A percentile compares a stretch with the other conserved stretches of the same genome.
phyloP scores from a whole-genome alignment of 1,140 invertebrate species.

The Fragariocoptes setiger region DNA sequence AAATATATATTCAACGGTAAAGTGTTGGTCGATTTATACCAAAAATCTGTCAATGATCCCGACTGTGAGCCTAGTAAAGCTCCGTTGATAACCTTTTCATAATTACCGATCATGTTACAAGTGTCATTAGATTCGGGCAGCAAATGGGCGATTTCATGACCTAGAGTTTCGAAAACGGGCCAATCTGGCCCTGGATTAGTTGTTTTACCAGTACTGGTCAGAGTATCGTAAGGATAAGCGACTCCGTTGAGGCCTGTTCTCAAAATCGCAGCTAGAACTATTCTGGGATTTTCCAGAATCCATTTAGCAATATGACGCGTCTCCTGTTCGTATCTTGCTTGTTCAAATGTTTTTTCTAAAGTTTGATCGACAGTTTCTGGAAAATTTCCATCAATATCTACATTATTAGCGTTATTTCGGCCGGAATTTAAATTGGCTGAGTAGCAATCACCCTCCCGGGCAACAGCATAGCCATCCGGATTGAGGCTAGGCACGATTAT shows the following conservation, averaged over 20 bases:
- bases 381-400: slow-evolving; percentile 61
- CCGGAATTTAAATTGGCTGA: slow-evolving; percentile 23
- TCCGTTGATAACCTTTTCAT: not conserved
- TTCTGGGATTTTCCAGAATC: slow-evolving; percentile 8
- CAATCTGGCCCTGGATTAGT: not conserved
- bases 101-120: not conserved
- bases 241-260: slow-evolving; percentile 10
- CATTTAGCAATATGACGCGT: not conserved
- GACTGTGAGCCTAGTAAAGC: slow-evolving; percentile 10
- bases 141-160: slow-evolving; percentile 39
- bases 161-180: slow-evolving; percentile 44
- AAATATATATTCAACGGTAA: slow-evolving; percentile 88
- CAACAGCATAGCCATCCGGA: slow-evolving; percentile 55
- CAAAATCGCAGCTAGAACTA: not conserved
- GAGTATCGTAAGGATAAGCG: slow-evolving; percentile 15
- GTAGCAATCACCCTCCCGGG: slow-evolving; percentile 40
- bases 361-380: slow-evolving; percentile 38
- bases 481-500: slow-evolving; percentile 68
- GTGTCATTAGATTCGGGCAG: not conserved
- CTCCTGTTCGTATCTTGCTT: not conserved
- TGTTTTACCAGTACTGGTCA: slow-evolving; percentile 17
- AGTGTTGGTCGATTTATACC: slow-evolving; percentile 73
- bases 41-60: slow-evolving; percentile 94
- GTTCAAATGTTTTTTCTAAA: not conserved
- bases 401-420: slow-evolving; percentile 36